Conservation (phyloP, 2,888 invertebrate species). For the Lasioglossum figueresi region DNA sequence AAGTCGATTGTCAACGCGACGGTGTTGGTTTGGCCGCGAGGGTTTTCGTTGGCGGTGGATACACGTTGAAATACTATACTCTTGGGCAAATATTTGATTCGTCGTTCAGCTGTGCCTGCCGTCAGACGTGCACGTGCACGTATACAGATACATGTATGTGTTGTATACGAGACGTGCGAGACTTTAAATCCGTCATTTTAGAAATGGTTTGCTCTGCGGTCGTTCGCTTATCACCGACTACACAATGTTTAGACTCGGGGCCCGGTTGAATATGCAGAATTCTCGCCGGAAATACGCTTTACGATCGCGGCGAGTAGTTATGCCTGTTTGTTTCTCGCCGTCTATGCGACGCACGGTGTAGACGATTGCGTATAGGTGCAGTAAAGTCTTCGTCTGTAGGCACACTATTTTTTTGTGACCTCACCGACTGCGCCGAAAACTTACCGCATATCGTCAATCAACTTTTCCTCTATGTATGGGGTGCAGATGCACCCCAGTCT, state of each 20-base stretch:
- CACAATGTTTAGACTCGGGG: slow-evolving; percentile 33
- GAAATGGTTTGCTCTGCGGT: not conserved
- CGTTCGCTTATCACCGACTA: slow-evolving; percentile 16
- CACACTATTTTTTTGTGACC: no score
- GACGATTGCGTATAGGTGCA: not conserved
- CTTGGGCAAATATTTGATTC: slow-evolving; percentile 45
- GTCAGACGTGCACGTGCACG: not conserved
- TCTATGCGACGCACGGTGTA: not conserved
- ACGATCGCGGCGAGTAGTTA: not conserved
- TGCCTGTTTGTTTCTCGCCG: not conserved
- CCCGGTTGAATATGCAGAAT: slow-evolving; percentile 28
- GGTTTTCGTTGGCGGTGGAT: not conserved
- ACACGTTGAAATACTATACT: not conserved
- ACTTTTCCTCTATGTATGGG: no score
- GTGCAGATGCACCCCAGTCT: no score
- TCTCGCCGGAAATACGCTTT: not conserved
- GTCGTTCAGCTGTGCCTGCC: not conserved
- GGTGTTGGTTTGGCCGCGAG: not conserved
- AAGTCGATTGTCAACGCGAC: not conserved
- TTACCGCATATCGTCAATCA: no score
- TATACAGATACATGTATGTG: not conserved
- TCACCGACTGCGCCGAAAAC: no score
- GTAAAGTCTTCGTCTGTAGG: no score
- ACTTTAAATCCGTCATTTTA: slow-evolving; percentile 43
- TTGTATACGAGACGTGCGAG: not conserved